These are phyloP conservation scores for Allobates femoralis DNA, from an alignment of 2,797 vertebrate species.

Conservation along the genomic window DNA sequence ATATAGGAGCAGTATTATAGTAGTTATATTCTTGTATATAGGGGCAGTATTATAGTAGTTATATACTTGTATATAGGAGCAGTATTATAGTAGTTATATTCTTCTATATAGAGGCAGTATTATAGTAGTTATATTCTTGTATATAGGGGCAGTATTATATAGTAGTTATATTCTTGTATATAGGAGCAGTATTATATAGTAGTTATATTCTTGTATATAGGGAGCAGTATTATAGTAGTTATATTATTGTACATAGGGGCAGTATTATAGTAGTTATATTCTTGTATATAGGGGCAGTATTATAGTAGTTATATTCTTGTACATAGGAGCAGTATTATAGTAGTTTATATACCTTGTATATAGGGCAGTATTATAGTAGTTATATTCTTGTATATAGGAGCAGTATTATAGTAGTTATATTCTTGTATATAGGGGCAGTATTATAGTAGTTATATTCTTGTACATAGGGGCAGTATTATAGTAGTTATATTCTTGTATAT, in stretches of 20 bases:
- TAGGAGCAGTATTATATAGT: not conserved
- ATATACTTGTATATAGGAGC: not conserved
- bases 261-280: conserved; percentile 9
- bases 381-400: not conserved
- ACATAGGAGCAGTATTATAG: not conserved
- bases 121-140: conserved; percentile 6
- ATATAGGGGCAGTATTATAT: not conserved
- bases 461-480: conserved; percentile 6
- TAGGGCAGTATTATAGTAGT: conserved; percentile 10
- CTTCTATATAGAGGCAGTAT: too few relatives aligned
- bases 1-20: not conserved
- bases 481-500: too few relatives aligned
- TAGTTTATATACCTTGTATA: conserved; percentile 1
- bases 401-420: conserved; percentile 12
- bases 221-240: too few relatives aligned
- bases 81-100: conserved; percentile 5
- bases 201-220: too few relatives aligned
- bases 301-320: conserved; percentile 9
- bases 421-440: not conserved
- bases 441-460: conserved; percentile 11
- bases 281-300: not conserved
- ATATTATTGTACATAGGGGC: too few relatives aligned
- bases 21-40: not conserved
- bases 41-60: not conserved
- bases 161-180: not conserved